Evolutionary conservation across 2,888 invertebrate genomes (phyloP), one percentile per base, ranked within the genome.

Genomic region (Nymphalis urticae): DNA sequence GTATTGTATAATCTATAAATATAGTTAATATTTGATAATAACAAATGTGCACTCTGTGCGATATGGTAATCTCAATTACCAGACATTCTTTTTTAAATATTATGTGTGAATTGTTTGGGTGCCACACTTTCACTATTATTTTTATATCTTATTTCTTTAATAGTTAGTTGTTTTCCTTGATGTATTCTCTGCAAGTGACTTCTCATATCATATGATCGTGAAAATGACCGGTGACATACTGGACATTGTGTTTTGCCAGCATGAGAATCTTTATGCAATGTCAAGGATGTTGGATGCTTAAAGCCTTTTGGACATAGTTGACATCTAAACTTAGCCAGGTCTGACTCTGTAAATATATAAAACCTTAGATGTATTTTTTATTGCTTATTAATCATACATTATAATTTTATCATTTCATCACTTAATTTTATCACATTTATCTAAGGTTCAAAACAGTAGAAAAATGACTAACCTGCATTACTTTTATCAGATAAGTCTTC

Each of bases 171-270:
- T 79, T 92, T 92, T 32, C 92, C 93, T 81, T 94, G 94, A 79
- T 94, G 94, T 85, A 94, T 94, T 81, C 94, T 89, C 81, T 93
- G 91, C 51, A 94, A 82, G 75, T 94, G 94, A 75, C 93, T 93
- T 74, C 93, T 87, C 94, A 94, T 94, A 75, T 94, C 94, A 78
- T 94, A 94, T 72, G 94, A 94, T 71, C 94, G 86, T 75, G 94
- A 94, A 81, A 94, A 94, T 70, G 94, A 93, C 73, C 94, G 88
- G 74, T 92, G 93, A 76, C 95, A 95, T 64, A 94, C 93, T 13
- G 94, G 94, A 76, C 94, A 95, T 77, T 93, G 93, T 27, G 94
- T 95, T 82, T 94, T 94, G 36, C 94, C 94, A 64, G 93, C 93
- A 76, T 95, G 94, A 59, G 94, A 93, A 80, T 94, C 94, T 85